phyloP scores from a whole-genome alignment of 1,140 invertebrate species.

The Bactericera cockerelli region DNA sequence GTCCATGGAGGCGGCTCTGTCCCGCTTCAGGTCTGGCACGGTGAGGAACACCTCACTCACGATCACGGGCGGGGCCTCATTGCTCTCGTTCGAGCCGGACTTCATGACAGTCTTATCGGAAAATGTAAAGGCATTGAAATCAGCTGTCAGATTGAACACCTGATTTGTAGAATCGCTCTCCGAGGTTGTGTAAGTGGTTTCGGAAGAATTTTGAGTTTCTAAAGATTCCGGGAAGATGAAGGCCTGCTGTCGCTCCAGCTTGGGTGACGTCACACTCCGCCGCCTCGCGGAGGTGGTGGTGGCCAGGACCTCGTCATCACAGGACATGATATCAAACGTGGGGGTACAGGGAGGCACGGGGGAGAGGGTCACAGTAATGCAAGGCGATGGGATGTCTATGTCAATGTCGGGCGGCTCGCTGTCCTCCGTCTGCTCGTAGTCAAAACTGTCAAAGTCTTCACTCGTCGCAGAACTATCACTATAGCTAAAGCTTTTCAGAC shows the following conservation, averaged over 20 bases:
- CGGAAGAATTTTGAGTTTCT: constrained; percentile 27
- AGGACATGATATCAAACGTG: neutral
- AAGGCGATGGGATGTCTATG: constrained; percentile 27
- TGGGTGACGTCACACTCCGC: constrained; percentile 33
- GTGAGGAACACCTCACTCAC: constrained; percentile 60
- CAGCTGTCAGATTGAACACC: neutral
- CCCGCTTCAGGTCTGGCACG: constrained; percentile 63
- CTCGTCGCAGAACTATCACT: constrained; percentile 28
- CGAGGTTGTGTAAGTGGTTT: constrained; percentile 28
- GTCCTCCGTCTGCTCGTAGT: constrained; percentile 32
- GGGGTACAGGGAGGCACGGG: constrained; percentile 9
- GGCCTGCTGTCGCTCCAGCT: constrained; percentile 59
- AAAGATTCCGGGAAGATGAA: constrained; percentile 42
- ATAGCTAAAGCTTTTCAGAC: constrained; percentile 15
- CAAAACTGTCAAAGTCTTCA: constrained; percentile 37
- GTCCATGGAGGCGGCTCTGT: constrained; percentile 68
- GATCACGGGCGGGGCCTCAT: constrained; percentile 24
- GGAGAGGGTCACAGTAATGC: constrained; percentile 51
- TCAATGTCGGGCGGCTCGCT: constrained; percentile 24
- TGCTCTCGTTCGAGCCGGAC: constrained; percentile 15
- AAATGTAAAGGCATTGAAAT: constrained; percentile 19
- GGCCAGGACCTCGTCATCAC: constrained; percentile 19
- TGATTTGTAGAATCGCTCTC: constrained; percentile 5
- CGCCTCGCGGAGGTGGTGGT: constrained; percentile 35
- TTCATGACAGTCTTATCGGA: constrained; percentile 11